These are phyloP conservation scores for Dromococcyx pavoninus DNA, from an alignment of 2,797 vertebrate genomes.

Conservation along the genomic window DNA sequence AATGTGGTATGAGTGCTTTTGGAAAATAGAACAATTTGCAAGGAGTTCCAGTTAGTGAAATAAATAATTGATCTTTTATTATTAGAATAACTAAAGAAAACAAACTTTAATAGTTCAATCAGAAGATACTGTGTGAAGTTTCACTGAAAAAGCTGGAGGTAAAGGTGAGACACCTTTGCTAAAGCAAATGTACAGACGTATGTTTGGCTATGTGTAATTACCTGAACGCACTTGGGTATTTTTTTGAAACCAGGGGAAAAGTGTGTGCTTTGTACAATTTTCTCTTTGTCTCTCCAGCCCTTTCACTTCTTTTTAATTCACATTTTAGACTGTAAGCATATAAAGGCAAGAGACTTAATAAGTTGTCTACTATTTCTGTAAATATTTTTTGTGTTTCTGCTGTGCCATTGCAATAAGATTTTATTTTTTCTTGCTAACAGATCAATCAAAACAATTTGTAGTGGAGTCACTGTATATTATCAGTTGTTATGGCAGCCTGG, in stretches of 20 bases:
- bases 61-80: background rate
- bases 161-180: background rate
- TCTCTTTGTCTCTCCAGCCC: background rate
- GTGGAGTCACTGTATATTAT: conserved; percentile 94
- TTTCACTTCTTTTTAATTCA: background rate
- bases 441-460: conserved; percentile 92
- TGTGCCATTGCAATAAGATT: background rate
- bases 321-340: background rate
- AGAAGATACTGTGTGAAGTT: background rate
- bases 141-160: background rate
- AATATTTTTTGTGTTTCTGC: fast-evolving
- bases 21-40: background rate
- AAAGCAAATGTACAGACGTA: background rate
- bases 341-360: background rate
- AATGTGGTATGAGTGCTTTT: background rate
- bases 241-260: background rate
- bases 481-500: conserved; percentile 94
- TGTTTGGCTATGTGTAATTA: background rate
- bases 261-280: background rate
- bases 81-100: background rate
- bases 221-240: background rate
- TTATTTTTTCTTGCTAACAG: conserved; percentile 69
- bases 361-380: background rate
- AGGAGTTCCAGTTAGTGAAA: background rate
- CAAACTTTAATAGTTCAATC: background rate